Evolutionary conservation across 1,140 invertebrate species (phyloP).

Genomic region (Leptestheria dahalacensis): DNA sequence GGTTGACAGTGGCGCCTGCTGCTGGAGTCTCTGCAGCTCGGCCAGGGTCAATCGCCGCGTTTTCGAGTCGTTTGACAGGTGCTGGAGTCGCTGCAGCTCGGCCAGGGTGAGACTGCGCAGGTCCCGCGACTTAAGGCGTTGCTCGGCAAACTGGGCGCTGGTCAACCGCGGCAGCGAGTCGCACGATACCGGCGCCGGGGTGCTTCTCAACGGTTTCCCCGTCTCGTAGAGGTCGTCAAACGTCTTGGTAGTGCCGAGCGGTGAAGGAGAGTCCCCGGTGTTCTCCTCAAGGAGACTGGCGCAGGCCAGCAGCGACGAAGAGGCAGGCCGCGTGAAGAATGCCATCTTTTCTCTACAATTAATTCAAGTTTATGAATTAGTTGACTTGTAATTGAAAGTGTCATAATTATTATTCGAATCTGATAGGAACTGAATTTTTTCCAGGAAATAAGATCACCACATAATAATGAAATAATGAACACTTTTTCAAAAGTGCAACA

Average conservation of each 20-base stretch:
- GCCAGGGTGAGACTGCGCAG: conserved; percentile 10
- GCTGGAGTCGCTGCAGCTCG: conserved; percentile 14
- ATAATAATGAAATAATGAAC: too few species aligned
- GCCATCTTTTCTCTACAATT: conserved; percentile 80
- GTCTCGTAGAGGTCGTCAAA: neutral
- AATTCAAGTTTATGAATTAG: too few species aligned
- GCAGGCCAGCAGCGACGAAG: neutral
- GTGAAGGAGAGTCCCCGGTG: neutral
- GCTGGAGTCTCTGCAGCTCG: conserved; percentile 11
- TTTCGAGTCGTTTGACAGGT: conserved; percentile 3
- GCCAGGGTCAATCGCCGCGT: conserved; percentile 10
- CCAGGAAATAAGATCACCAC: too few species aligned
- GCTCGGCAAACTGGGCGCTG: conserved; percentile 7
- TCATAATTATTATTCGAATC: too few species aligned
- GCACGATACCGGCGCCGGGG: neutral
- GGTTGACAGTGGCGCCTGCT: neutral
- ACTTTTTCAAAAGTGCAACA: too few species aligned
- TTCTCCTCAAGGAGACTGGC: neutral
- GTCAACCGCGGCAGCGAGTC: conserved; percentile 14
- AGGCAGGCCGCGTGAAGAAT: conserved; percentile 56
- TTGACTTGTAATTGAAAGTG: too few species aligned
- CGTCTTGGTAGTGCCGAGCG: neutral
- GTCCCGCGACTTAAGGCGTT: conserved; percentile 5
- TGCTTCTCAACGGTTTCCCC: neutral
- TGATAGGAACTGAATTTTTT: too few species aligned